Evolutionary conservation across 2,888 invertebrate genomes (phyloP), one percentile per base, ranked within the genome.

Genomic region (Tuta absoluta): DNA sequence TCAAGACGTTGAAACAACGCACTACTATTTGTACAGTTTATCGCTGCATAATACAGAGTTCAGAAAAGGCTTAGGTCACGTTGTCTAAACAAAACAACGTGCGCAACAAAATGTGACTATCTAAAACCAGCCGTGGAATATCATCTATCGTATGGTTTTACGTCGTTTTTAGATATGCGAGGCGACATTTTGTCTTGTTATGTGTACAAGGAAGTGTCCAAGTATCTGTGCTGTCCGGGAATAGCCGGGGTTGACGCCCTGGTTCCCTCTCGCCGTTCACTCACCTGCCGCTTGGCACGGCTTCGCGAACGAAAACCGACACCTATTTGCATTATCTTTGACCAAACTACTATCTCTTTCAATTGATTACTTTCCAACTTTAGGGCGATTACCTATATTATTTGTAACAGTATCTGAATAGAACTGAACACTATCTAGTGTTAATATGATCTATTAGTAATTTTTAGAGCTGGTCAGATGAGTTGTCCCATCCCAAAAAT

Each of bases 241-340:
- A 88, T 90, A 90, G 84, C 71, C 62, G 64, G 75, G 78, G 89
- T 89, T 84, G 87, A 84, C 75, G 89, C 72, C 74, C 87, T 73
- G 67, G 10, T n/a, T 56, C 68, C 73, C 33, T 56, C 70, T 72
- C 67, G 64, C 33, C 82, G 90, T 88, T 80, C 89, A 87, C 81
- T 89, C 87, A 90, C 89, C 87, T 89, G 89, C 73, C 71, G 74
- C 71, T 87, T 91, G 90, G 90, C 90, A 87, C 76, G 77, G 76
- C 72, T 78, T 74, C 69, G 65, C 67, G 67, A 69, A 67, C 82
- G 87, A 79, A 87, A 89, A 77, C 75, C 79, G 87, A 88, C 80
- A 86, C 75, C 68, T 14, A 24, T 23, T 53, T 53, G n/a, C 33
- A 33, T 45, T 10, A 48, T 23, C 14, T 23, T 12, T 23, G 51